phyloP scores from a whole-genome alignment of 2,113 vertebrate species.

The Collichthys lucidus region DNA sequence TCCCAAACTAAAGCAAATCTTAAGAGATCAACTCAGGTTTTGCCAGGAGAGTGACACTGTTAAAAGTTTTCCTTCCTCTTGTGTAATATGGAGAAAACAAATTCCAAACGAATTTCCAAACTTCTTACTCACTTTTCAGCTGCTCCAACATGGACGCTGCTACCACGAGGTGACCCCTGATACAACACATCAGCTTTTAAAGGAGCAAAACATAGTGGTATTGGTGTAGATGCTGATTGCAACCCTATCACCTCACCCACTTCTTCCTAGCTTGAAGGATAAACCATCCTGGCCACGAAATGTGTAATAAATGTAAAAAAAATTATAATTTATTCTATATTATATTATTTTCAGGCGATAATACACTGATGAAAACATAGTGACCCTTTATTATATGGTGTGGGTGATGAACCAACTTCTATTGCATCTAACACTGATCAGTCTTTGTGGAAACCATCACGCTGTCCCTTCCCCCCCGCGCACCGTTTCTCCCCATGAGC shows the following conservation, averaged over 20 bases:
- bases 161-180: background rate
- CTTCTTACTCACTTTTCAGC: background rate
- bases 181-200: background rate
- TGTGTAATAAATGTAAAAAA: no score
- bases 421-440: background rate
- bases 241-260: no score
- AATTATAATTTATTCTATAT: no score
- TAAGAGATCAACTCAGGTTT: slow-evolving; percentile 1
- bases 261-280: no score
- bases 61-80: background rate
- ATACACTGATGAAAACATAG: no score
- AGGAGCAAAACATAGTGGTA: no score
- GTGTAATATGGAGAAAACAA: background rate
- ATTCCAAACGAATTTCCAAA: background rate
- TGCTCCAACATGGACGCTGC: background rate
- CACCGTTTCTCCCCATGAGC: slow-evolving; percentile 6
- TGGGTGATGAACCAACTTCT: background rate
- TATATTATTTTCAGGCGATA: no score
- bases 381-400: no score
- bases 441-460: background rate
- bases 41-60: background rate
- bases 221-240: no score
- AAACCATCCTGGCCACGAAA: no score
- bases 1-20: background rate
- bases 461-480: background rate